Percentiles rank a stretch among this genome's conserved stretches.
phyloP scores from a whole-genome alignment of 2,797 vertebrate genomes.

The Pangasius larnaudii region DNA sequence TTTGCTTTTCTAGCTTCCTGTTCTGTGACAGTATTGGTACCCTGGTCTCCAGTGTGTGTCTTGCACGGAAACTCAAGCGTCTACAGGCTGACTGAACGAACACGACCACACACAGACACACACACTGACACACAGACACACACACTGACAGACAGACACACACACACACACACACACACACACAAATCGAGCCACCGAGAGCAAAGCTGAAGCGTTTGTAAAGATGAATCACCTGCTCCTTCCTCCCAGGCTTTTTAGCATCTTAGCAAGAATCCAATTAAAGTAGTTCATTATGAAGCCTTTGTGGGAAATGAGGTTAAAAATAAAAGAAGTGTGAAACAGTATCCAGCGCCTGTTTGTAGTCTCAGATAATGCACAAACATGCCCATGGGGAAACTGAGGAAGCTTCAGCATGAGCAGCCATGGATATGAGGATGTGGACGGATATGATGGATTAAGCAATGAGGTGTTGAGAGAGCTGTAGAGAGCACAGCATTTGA shows the following conservation, averaged over 20 bases:
- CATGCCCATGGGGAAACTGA: background rate
- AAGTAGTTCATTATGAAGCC: slow-evolving; percentile 16
- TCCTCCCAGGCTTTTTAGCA: slow-evolving; percentile 7
- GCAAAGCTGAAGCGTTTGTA: slow-evolving; percentile 20
- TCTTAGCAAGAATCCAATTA: background rate
- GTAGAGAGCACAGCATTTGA: background rate
- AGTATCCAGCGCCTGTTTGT: background rate
- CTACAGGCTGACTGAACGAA: background rate
- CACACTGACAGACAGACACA: background rate
- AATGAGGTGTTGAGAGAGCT: background rate
- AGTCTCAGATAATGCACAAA: background rate
- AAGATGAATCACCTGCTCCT: slow-evolving; percentile 2
- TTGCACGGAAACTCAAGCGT: slow-evolving; percentile 31
- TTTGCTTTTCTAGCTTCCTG: background rate
- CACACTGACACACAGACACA: background rate
- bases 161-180: slow-evolving; percentile 10
- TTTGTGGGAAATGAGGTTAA: slow-evolving; percentile 11
- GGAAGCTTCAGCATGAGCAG: background rate
- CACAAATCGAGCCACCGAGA: background rate
- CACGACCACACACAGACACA: background rate
- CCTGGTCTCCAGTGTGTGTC: slow-evolving; percentile 4
- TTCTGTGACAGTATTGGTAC: background rate
- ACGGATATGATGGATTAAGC: background rate
- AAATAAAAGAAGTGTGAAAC: slow-evolving; percentile 36
- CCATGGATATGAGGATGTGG: background rate